Percentiles rank a stretch among this genome's conserved stretches.
phyloP scores from a whole-genome alignment of 2,797 vertebrate genomes.

The Ceyx erithaca region DNA sequence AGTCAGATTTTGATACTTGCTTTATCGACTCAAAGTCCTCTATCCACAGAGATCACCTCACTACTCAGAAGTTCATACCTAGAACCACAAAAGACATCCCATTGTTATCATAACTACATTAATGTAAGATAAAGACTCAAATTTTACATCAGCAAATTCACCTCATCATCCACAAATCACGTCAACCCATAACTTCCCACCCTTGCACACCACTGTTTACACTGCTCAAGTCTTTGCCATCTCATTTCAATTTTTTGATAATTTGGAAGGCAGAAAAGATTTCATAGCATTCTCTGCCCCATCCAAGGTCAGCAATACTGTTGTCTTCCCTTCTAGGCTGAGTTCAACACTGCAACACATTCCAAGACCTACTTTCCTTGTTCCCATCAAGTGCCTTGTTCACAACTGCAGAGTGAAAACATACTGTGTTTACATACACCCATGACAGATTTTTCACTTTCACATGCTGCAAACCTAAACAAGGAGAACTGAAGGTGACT shows the following conservation, averaged over 20 bases:
- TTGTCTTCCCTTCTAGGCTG: background rate
- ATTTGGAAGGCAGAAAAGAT: background rate
- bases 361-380: background rate
- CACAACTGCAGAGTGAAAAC: background rate
- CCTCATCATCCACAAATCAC: background rate
- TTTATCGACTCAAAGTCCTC: background rate
- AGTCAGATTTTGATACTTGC: background rate
- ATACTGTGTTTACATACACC: background rate
- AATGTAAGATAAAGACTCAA: too few species aligned
- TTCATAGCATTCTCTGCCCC: background rate
- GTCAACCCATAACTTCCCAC: background rate
- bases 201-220: background rate
- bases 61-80: background rate
- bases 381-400: background rate
- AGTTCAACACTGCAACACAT: background rate
- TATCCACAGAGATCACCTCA: background rate
- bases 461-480: background rate
- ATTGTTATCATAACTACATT: background rate
- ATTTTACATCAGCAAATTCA: background rate
- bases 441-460: constrained; percentile 7
- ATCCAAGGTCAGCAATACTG: background rate
- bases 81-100: background rate
- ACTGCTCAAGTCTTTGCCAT: background rate
- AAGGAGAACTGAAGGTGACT: background rate
- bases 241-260: background rate